A percentile compares a stretch with the other conserved stretches of the same genome.
Evolutionary conservation across 2,113 vertebrate species (phyloP).

Genomic region (Thryonomys swinderianus): DNA sequence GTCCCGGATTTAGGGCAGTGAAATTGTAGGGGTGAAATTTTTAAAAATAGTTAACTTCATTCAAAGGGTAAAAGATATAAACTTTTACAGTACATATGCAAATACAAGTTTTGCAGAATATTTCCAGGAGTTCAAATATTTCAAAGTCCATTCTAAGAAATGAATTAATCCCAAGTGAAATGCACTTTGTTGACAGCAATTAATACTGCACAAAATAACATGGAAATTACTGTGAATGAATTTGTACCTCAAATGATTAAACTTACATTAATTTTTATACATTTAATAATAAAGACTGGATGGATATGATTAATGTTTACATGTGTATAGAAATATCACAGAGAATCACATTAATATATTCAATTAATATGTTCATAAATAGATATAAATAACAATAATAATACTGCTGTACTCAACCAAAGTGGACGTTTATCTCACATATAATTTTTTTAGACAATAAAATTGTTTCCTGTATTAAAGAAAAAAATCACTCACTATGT

Average conservation of each 20-base stretch:
- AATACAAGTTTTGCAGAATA: background rate
- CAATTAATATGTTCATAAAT: background rate
- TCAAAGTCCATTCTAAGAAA: background rate
- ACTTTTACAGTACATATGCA: background rate
- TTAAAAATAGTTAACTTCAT: background rate
- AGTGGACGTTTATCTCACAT: background rate
- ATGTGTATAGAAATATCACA: background rate
- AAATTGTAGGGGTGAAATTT: background rate
- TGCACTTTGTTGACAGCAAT: background rate
- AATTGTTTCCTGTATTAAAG: background rate
- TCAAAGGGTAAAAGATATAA: background rate
- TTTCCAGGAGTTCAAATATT: background rate
- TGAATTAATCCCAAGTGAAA: background rate
- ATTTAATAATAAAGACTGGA: background rate
- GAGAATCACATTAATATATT: background rate
- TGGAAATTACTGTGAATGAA: constrained; percentile 4
- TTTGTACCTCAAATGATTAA: background rate
- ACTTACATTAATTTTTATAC: background rate
- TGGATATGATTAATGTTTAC: background rate
- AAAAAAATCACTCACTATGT: background rate
- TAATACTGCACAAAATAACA: background rate
- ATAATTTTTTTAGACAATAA: background rate
- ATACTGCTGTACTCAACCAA: background rate
- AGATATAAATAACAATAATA: background rate
- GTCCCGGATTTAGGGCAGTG: background rate